phyloP scores from a whole-genome alignment of 2,797 vertebrate genomes.

The Anomalospiza imberbis region DNA sequence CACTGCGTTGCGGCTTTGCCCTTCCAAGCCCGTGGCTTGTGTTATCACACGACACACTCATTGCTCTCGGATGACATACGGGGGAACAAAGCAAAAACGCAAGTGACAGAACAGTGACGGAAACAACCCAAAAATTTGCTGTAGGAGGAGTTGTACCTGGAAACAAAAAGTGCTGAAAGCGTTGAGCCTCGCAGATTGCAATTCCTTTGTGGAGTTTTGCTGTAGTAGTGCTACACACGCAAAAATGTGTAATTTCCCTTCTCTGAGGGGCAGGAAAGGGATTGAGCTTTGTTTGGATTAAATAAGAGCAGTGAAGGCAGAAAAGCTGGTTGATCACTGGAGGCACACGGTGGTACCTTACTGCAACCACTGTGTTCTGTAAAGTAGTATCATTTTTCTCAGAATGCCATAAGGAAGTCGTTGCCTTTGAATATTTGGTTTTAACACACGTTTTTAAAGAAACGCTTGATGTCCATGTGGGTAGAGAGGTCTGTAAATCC shows the following conservation, averaged over 20 bases:
- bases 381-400: background rate
- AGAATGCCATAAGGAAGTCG: background rate
- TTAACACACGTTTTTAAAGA: background rate
- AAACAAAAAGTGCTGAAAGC: background rate
- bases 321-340: background rate
- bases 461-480: background rate
- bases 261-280: background rate
- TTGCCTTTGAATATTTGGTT: background rate
- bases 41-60: background rate
- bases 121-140: background rate
- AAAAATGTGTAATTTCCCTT: background rate
- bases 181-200: accelerated
- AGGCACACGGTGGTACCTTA: background rate
- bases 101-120: background rate
- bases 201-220: background rate
- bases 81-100: conserved; percentile 6
- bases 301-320: background rate
- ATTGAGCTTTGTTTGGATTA: background rate
- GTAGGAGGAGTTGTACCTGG: background rate
- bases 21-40: background rate
- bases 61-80: background rate
- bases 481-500: background rate
- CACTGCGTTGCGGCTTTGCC: background rate
- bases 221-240: background rate
- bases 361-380: background rate